These are phyloP conservation scores for Danio tinwini DNA, from an alignment of 2,797 vertebrate species.

Conservation along the genomic window DNA sequence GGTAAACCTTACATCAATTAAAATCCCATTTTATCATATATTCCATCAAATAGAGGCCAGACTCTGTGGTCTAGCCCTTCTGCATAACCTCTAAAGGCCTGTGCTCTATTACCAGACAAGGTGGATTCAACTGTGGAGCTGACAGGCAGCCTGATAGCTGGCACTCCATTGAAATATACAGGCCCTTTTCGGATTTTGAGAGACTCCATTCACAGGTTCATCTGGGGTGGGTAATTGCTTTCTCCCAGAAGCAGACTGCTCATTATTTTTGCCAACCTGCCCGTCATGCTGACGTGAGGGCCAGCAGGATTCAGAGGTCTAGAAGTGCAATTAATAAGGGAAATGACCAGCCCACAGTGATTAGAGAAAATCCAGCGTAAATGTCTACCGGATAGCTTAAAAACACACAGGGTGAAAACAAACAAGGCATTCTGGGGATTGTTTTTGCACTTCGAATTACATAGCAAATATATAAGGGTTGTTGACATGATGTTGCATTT, in stretches of 20 bases:
- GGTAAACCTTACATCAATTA: not conserved
- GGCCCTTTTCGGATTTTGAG: conserved; percentile 50
- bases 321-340: conserved; percentile 63
- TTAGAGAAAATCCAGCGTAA: conserved; percentile 62
- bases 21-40: not conserved
- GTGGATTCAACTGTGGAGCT: conserved; percentile 2
- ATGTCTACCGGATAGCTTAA: conserved; percentile 45
- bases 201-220: conserved; percentile 62
- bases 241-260: conserved; percentile 58
- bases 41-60: not conserved
- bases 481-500: too few relatives aligned
- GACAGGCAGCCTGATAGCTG: conserved; percentile 36
- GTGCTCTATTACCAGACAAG: conserved; percentile 8
- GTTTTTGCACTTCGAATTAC: too few relatives aligned
- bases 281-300: conserved; percentile 53
- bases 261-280: conserved; percentile 66
- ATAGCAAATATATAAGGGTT: too few relatives aligned
- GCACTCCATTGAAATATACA: conserved; percentile 30
- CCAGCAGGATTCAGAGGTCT: conserved; percentile 62
- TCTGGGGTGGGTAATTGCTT: conserved; percentile 65
- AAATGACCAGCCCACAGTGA: conserved; percentile 60
- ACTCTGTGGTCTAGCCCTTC: not conserved
- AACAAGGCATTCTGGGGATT: not conserved
- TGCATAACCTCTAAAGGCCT: not conserved
- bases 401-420: not conserved